Evolutionary conservation across 2,888 invertebrate genomes (phyloP).

Genomic region (Megastigmus dorsalis): DNA sequence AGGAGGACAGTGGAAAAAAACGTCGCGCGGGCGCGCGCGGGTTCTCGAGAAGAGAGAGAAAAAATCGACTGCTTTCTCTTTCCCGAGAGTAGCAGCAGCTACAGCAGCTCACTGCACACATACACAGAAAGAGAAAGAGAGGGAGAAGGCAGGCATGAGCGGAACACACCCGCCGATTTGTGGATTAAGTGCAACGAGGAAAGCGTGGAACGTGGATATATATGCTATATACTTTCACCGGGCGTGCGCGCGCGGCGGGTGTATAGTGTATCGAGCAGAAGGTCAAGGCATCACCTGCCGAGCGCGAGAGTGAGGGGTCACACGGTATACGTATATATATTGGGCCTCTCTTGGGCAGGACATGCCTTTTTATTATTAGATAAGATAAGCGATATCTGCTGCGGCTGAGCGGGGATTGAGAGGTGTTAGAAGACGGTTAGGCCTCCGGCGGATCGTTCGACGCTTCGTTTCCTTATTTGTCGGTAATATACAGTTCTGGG

Average conservation of each 20-base stretch:
- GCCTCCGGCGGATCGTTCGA: no score
- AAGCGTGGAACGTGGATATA: conserved; percentile 24
- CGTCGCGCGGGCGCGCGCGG: not conserved
- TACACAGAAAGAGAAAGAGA: no score
- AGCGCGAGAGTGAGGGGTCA: conserved; percentile 38
- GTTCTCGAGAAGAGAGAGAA: conserved; percentile 22
- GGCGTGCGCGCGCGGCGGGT: not conserved
- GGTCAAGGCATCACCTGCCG: conserved; percentile 54
- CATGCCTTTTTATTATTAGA: no score
- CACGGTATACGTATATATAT: not conserved
- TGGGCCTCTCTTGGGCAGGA: not conserved
- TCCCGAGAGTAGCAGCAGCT: conserved; percentile 7
- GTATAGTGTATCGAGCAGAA: no score
- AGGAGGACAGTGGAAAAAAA: not conserved
- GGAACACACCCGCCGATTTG: conserved; percentile 42
- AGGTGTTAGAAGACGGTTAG: not conserved
- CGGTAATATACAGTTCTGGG: no score
- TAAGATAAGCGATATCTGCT: conserved; percentile 30
- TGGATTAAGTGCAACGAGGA: conserved; percentile 39
- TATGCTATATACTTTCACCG: conserved; percentile 47
- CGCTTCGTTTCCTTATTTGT: no score
- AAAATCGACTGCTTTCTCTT: conserved; percentile 53
- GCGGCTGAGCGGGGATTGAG: conserved; percentile 1
- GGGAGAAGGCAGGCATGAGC: no score
- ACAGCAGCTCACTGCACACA: no score